Base-by-base conservation (phyloP, 2,113 vertebrate species). In the Pollachius pollachius region DNA sequence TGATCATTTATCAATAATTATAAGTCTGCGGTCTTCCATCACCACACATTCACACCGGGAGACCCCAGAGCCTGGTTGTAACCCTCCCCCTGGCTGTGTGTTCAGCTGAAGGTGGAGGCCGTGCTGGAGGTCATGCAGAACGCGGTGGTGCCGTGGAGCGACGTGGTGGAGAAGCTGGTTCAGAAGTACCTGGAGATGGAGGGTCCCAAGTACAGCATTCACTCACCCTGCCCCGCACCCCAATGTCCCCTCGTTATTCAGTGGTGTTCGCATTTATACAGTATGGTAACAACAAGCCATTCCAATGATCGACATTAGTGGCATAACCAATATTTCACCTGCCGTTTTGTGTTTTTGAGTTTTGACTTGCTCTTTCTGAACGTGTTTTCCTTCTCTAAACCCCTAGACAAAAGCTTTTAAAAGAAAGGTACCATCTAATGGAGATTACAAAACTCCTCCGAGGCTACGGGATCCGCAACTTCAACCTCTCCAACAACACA, bases 121-220 rank as follows among this genome's bases (percentile, higher is more conserved):
- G 95, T 99, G 60, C 92, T 99, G 34, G 94, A 95, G 86, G 93
- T 99, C 16, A 98, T 97, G 95, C 94, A 94, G 19, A 93, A 95
- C 30, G 95, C 96, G 0, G 89, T 96, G 63, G 94, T 98, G 5
- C 96, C 97, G 0, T 99, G 97, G 97, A 97, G 94, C 18, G 84
- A 90, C 15, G 90, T 93, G 6, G 92, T 98, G 56, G 96, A 99
- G 81, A 91, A 93, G 63, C 93, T 98, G 52, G 96, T 98, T 18
- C 95, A 93, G 34, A 91, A 93, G 80, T 95, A 97, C 74, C 84
- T 99, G 67, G 92, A 95, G 80, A 97, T 95, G 94, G 92, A 94
- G 25, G 96, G 98, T 64, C 91, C 91, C 78, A 99, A 97, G 97
- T 99, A 93, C 89, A 94, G 76, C 59, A 61, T 18, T 13, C 41